Evolutionary conservation across 2,113 vertebrate genomes (phyloP).

Genomic region (Tychaedon coryphoeus): DNA sequence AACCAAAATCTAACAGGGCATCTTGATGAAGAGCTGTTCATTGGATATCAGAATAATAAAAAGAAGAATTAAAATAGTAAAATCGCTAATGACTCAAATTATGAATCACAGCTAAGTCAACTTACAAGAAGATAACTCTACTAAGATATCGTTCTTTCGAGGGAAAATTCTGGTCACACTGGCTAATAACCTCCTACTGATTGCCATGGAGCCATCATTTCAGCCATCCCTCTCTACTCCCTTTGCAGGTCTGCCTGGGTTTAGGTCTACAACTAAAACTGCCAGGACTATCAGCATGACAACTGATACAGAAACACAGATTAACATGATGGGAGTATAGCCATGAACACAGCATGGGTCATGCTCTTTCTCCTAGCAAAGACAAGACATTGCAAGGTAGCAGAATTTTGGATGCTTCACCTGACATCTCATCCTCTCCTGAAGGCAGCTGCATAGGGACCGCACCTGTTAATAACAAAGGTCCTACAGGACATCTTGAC

Average conservation of each 20-base stretch:
- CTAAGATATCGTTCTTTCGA: rapidly evolving
- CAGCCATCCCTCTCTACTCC: neutral
- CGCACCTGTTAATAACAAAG: neutral
- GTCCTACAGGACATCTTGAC: neutral
- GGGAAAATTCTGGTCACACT: neutral
- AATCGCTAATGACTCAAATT: neutral
- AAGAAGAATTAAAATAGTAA: neutral
- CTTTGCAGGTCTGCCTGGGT: neutral
- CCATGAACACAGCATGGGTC: neutral
- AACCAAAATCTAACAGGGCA: neutral
- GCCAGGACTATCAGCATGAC: neutral
- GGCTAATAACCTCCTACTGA: neutral
- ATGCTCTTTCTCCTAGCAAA: neutral
- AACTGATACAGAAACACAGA: neutral
- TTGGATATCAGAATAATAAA: neutral
- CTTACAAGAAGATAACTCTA: neutral
- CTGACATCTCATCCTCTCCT: neutral
- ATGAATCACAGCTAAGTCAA: neutral
- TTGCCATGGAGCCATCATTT: neutral
- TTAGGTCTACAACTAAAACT: neutral
- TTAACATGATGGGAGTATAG: neutral
- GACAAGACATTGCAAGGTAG: neutral
- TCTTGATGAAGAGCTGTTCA: neutral
- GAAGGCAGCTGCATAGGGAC: neutral
- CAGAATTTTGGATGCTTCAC: neutral